Evolutionary conservation across 2,113 vertebrate genomes (phyloP).

Genomic region (Elachura formosa): DNA sequence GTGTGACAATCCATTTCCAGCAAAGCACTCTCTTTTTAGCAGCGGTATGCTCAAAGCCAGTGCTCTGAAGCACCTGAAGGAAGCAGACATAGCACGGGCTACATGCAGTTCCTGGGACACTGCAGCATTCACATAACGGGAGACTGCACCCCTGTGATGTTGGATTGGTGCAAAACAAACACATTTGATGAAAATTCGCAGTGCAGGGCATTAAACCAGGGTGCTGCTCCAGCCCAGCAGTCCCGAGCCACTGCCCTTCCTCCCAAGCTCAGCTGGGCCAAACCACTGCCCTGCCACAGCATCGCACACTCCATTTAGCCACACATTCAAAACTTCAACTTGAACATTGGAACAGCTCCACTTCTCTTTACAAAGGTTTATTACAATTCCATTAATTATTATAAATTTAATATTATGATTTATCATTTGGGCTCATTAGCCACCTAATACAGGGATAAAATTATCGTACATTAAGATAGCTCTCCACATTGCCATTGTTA

Average conservation of each 20-base stretch:
- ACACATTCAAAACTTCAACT: background rate
- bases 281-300: background rate
- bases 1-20: background rate
- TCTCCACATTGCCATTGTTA: background rate
- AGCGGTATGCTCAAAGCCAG: background rate
- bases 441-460: background rate
- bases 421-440: slow-evolving; percentile 10
- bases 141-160: background rate
- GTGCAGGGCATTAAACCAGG: background rate
- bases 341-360: background rate
- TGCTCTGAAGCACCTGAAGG: background rate
- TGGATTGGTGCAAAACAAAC: background rate
- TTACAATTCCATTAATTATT: background rate
- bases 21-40: background rate
- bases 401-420: background rate
- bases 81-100: background rate
- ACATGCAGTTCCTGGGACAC: background rate
- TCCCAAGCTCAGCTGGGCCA: background rate
- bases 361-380: background rate
- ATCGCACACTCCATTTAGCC: background rate
- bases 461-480: background rate
- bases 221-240: background rate
- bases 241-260: background rate
- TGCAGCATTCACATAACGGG: background rate
- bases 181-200: background rate